phyloP scores from a whole-genome alignment of 2,113 vertebrate genomes.

The Alectura lathami region DNA sequence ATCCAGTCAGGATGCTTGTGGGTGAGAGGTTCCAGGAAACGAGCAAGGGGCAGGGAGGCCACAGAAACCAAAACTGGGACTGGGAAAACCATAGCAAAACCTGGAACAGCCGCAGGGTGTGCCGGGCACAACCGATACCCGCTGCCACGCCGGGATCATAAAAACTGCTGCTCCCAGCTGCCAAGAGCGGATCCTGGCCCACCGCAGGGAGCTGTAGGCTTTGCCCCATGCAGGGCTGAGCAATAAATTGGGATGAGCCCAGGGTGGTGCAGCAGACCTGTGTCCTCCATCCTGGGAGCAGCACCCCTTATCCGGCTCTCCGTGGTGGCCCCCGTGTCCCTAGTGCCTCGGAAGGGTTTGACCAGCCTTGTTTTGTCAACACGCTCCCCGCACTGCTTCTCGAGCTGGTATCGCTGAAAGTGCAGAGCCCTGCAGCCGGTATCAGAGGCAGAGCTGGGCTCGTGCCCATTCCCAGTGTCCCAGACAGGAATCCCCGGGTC shows the following conservation, averaged over 20 bases:
- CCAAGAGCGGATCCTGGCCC: rapidly evolving
- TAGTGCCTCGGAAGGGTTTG: neutral
- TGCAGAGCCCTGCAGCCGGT: neutral
- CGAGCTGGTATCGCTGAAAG: rapidly evolving
- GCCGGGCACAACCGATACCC: neutral
- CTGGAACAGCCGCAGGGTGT: neutral
- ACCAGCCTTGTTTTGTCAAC: neutral
- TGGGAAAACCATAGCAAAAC: neutral
- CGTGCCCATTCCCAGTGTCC: neutral
- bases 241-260: neutral
- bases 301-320: too few relatives aligned
- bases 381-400: neutral
- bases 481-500: neutral
- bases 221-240: rapidly evolving
- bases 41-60: neutral
- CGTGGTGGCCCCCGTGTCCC: too few relatives aligned
- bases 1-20: neutral
- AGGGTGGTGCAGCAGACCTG: neutral
- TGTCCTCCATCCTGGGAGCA: too few relatives aligned
- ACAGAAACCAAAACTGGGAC: neutral
- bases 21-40: neutral
- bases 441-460: neutral
- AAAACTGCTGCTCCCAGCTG: neutral
- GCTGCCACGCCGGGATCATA: neutral
- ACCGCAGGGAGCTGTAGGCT: neutral